These are phyloP conservation scores for Campoplex nolae DNA, from an alignment of 2,888 invertebrate species.

Conservation along the genomic window DNA sequence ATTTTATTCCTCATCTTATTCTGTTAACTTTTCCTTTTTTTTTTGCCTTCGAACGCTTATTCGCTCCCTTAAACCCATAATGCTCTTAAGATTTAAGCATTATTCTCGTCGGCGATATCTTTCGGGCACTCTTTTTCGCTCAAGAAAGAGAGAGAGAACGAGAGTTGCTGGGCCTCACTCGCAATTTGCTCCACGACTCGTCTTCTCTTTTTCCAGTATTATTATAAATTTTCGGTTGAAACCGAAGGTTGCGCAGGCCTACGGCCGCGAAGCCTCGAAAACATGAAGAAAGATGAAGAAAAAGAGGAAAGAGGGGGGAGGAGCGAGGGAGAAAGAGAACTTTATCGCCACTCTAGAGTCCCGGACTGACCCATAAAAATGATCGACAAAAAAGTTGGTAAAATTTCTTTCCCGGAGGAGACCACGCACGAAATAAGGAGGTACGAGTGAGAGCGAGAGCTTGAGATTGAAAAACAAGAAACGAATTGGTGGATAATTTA, in stretches of 20 bases:
- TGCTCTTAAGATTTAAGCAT: slow-evolving; percentile 75
- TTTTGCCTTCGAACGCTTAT: slow-evolving; percentile 23
- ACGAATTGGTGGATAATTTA: slow-evolving; percentile 62
- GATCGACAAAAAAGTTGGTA: slow-evolving; percentile 51
- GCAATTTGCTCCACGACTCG: slow-evolving; percentile 58
- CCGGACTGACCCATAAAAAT: slow-evolving; percentile 61
- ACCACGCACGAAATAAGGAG: neutral
- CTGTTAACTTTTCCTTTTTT: neutral
- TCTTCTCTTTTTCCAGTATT: slow-evolving; percentile 59
- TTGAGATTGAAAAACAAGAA: slow-evolving; percentile 63
- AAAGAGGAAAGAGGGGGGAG: neutral
- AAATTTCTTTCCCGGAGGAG: slow-evolving; percentile 11
- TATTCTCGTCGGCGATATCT: slow-evolving; percentile 67
- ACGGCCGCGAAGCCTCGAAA: slow-evolving; percentile 33
- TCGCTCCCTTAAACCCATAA: slow-evolving; percentile 70
- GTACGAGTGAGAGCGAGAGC: slow-evolving; percentile 39
- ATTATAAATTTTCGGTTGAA: slow-evolving; percentile 63
- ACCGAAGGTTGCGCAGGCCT: slow-evolving; percentile 37
- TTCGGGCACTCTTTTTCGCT: slow-evolving; percentile 18
- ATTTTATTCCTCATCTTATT: neutral
- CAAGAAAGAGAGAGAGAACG: neutral
- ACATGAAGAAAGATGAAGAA: slow-evolving; percentile 5
- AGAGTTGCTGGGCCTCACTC: neutral
- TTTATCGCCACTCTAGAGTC: slow-evolving; percentile 60
- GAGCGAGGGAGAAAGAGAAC: neutral